These are phyloP conservation scores for Alosa sapidissima DNA, from an alignment of 2,797 vertebrate species.

Conservation along the genomic window DNA sequence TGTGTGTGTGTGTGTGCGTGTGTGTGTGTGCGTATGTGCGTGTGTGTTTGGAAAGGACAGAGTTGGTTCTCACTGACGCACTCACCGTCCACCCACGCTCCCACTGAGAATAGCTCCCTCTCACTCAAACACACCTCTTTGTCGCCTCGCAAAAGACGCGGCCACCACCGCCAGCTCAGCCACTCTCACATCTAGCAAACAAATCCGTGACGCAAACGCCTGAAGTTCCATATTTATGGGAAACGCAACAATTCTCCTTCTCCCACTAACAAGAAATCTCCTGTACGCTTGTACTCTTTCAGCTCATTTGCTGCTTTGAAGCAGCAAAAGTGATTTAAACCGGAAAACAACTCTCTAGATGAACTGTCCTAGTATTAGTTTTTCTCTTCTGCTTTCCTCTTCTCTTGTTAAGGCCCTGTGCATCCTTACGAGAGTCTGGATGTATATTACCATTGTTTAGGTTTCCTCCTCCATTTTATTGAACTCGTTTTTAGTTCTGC, in stretches of 20 bases:
- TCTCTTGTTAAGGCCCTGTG: neutral
- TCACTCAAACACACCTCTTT: neutral
- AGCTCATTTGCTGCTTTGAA: neutral
- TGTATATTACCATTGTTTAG: neutral
- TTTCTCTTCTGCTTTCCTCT: neutral
- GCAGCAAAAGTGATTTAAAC: neutral
- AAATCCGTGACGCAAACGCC: neutral
- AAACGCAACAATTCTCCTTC: neutral
- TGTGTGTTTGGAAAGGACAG: neutral
- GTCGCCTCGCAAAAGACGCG: neutral
- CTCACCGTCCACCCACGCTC: neutral
- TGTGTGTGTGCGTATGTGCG: constrained; percentile 43
- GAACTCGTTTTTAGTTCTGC: constrained; percentile 44
- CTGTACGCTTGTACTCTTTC: neutral
- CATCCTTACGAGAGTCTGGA: neutral
- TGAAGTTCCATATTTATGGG: neutral
- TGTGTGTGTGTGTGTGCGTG: constrained; percentile 29
- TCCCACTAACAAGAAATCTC: neutral
- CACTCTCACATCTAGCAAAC: neutral
- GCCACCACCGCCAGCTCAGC: neutral
- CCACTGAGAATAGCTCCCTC: neutral
- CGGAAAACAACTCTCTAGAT: neutral
- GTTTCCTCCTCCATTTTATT: neutral
- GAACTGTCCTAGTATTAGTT: neutral
- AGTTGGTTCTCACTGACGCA: constrained; percentile 5